Base-by-base conservation (phyloP, 2,888 invertebrate species). In the Temnothorax ravouxi region DNA sequence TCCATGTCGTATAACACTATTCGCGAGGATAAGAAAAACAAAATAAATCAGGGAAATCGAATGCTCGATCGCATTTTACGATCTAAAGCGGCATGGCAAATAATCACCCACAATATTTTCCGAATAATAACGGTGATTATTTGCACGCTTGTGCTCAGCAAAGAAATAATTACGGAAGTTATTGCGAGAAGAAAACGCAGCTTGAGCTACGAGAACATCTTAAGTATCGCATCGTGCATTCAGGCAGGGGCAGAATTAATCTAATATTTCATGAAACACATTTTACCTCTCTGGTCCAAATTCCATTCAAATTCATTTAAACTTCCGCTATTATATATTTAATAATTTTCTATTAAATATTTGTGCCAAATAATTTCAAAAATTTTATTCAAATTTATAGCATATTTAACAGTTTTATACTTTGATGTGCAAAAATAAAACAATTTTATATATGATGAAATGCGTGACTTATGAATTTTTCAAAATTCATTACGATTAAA, bases 241-340 rank as follows among this genome's bases (percentile, higher is more conserved):
- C 38, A 5, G 25, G 13, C 54, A n/a, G 25, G 52, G 25, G 52
- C 54, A 54, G 56, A 69, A 67, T 54, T 67, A 29, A 54, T 34
- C 44, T 44, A 56, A 67, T 77, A 56, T 77, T 67, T 77, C 15
- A 56, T 54, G 54, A 69, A 77, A 67, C 29, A 13, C 56, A 29
- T 29, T 77, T 67, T 67, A 67, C 69, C 77, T 54, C 77, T 54
- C 69, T 41, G 44, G 8, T 15, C 54, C 8, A 29, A 34, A 69
- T 77, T 77, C 54, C n/a, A 56, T 21, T 76, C 44, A 54, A 29
- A 15, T 66, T 44, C 44, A 44, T 15, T 54, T 44, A 69, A 69
- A 56, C 44, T 25, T 41, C 15, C 29, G 5, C n/a, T 44, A 69
- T 77, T 29, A 56, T 44, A 56, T 44, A 34, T 69, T 54, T 66